Evolutionary conservation across 2,113 vertebrate species (phyloP).

Genomic region (Microcebus tavaratra): DNA sequence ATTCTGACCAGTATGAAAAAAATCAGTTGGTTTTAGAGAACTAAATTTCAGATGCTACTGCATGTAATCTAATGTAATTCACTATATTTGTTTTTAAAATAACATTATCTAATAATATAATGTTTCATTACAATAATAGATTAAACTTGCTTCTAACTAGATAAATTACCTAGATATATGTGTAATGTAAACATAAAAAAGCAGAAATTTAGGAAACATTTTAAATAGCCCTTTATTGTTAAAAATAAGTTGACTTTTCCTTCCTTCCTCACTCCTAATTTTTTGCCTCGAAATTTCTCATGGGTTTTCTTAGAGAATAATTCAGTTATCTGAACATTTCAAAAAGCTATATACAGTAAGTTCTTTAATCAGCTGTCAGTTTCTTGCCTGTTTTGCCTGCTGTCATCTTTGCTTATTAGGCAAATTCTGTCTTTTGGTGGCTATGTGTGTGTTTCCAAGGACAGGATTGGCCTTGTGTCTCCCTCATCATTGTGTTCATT

Average conservation of each 20-base stretch:
- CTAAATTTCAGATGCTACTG: not conserved
- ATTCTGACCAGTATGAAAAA: not conserved
- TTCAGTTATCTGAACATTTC: not conserved
- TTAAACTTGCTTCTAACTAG: constrained; percentile 1
- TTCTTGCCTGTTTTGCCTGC: not conserved
- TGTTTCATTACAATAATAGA: not conserved
- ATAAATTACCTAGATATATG: not conserved
- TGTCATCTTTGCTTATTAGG: not conserved
- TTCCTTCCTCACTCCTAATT: not conserved
- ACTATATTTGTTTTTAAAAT: not conserved
- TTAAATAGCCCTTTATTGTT: not conserved
- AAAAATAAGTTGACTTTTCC: constrained; percentile 28
- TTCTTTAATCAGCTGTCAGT: not conserved
- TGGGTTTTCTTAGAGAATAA: constrained; percentile 25
- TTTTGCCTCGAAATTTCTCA: not conserved
- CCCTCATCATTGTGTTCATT: not conserved
- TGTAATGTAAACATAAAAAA: constrained; percentile 33
- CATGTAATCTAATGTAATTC: constrained; percentile 15
- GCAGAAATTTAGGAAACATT: constrained; percentile 2
- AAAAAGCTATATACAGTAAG: not conserved
- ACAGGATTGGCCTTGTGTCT: not conserved
- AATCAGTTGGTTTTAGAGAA: constrained; percentile 28
- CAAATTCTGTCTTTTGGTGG: not conserved
- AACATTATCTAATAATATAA: not conserved
- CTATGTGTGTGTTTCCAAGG: not conserved